These are phyloP conservation scores for Paragorgia papillata DNA, from an alignment of 92 coral and sea anemone genomes.

Conservation along the genomic window DNA sequence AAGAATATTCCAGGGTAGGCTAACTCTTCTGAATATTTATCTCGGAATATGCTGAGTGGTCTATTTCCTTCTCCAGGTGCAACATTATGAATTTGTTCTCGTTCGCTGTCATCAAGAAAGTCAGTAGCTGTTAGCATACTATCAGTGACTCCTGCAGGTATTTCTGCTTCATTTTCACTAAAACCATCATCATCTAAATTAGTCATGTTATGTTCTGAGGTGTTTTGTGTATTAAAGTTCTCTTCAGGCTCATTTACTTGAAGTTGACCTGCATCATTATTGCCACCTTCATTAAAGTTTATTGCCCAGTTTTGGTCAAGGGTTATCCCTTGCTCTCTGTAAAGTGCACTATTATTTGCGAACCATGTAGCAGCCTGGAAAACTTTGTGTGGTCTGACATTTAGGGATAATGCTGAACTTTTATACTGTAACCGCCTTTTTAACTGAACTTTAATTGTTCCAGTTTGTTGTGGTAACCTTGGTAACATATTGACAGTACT, in stretches of 20 bases:
- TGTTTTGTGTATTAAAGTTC: background rate
- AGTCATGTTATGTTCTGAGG: background rate
- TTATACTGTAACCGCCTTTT: conserved; percentile 31
- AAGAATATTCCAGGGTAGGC: conserved; percentile 63
- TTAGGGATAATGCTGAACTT: conserved; percentile 18
- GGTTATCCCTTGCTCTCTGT: conserved; percentile 19
- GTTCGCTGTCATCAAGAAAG: conserved; percentile 38
- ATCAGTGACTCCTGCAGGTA: conserved; percentile 54
- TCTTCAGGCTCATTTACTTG: background rate
- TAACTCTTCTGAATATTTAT: conserved; percentile 44
- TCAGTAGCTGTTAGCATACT: conserved; percentile 55
- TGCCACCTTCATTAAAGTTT: too few species aligned
- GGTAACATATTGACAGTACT: conserved; percentile 33
- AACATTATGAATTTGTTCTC: conserved; percentile 25
- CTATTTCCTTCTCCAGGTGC: conserved; percentile 50
- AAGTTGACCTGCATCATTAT: too few species aligned
- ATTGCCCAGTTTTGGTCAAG: conserved; percentile 5
- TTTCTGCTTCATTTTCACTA: conserved; percentile 32
- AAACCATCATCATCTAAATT: conserved; percentile 7
- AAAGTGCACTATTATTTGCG: conserved; percentile 14
- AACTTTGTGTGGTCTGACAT: conserved; percentile 27
- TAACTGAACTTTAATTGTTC: conserved; percentile 35
- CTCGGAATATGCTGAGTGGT: conserved; percentile 47
- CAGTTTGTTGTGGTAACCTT: conserved; percentile 41
- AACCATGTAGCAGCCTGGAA: conserved; percentile 20